These are phyloP conservation scores for Lithobius niger DNA, from an alignment of 1,140 invertebrate species.

Conservation along the genomic window DNA sequence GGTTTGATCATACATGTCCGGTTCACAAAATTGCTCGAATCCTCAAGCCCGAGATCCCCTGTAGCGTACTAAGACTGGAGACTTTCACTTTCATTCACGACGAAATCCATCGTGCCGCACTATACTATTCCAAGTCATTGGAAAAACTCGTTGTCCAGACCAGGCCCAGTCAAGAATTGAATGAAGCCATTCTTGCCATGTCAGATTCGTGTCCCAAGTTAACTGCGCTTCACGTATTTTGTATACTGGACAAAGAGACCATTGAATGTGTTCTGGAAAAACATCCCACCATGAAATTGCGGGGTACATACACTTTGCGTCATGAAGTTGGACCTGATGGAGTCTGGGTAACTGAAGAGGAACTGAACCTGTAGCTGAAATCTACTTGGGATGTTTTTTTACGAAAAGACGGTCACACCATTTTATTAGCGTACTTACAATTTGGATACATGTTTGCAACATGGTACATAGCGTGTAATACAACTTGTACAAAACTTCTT, in stretches of 20 bases:
- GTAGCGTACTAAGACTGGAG: neutral
- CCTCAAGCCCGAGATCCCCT: neutral
- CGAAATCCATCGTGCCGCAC: neutral
- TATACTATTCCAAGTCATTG: neutral
- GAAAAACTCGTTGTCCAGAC: neutral
- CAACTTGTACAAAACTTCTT: too few species aligned
- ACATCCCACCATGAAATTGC: neutral
- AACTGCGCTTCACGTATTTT: neutral
- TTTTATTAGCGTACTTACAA: too few species aligned
- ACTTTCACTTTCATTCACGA: neutral
- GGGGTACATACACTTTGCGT: neutral
- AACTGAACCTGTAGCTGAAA: too few species aligned
- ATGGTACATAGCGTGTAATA: too few species aligned
- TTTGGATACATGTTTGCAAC: too few species aligned
- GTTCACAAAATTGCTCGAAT: conserved; percentile 3
- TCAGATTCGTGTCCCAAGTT: neutral
- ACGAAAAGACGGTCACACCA: too few species aligned
- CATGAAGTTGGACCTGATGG: conserved; percentile 7
- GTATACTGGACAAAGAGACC: conserved; percentile 3
- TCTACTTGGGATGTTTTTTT: too few species aligned
- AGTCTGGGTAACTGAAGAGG: too few species aligned
- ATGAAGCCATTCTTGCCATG: neutral
- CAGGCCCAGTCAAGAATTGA: neutral
- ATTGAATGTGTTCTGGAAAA: conserved; percentile 1
- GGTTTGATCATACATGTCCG: conserved; percentile 6